Evolutionary conservation across 2,113 vertebrate genomes (phyloP).

Genomic region (Gallinago paraguaiae): DNA sequence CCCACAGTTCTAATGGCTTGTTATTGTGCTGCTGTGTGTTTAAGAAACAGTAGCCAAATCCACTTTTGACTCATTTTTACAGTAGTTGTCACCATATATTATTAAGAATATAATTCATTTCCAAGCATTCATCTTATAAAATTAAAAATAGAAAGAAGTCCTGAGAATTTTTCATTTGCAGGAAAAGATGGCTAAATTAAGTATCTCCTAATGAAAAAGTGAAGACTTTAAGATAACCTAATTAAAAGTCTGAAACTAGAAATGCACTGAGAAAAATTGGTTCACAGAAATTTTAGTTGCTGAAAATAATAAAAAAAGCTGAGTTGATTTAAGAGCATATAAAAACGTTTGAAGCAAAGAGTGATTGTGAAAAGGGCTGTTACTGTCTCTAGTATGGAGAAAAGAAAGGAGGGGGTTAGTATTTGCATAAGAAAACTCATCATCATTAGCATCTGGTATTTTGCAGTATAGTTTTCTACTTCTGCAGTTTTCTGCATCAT

Average conservation of each 20-base stretch:
- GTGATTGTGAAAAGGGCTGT: not conserved
- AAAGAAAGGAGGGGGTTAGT: not conserved
- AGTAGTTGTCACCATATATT: not conserved
- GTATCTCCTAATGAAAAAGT: not conserved
- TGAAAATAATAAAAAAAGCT: not conserved
- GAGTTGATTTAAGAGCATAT: not conserved
- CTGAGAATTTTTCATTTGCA: not conserved
- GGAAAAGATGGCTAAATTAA: constrained; percentile 7
- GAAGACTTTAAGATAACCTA: not conserved
- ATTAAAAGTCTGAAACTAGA: constrained; percentile 28
- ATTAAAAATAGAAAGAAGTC: constrained; percentile 7
- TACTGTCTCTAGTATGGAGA: not conserved
- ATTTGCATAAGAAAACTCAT: not conserved
- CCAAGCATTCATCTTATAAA: not conserved
- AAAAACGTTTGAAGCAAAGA: not conserved
- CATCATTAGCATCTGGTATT: not conserved
- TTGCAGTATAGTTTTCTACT: constrained; percentile 8
- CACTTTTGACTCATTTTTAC: constrained; percentile 8
- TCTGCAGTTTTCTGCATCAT: not conserved
- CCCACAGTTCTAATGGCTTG: not conserved
- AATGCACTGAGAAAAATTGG: not conserved
- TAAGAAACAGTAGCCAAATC: not conserved
- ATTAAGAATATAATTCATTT: constrained; percentile 17
- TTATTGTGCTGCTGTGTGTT: not conserved
- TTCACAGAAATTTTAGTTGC: not conserved